These are phyloP conservation scores for Drosophila mojavensis DNA, from an alignment of 1,140 invertebrate genomes.

Conservation along the genomic window DNA sequence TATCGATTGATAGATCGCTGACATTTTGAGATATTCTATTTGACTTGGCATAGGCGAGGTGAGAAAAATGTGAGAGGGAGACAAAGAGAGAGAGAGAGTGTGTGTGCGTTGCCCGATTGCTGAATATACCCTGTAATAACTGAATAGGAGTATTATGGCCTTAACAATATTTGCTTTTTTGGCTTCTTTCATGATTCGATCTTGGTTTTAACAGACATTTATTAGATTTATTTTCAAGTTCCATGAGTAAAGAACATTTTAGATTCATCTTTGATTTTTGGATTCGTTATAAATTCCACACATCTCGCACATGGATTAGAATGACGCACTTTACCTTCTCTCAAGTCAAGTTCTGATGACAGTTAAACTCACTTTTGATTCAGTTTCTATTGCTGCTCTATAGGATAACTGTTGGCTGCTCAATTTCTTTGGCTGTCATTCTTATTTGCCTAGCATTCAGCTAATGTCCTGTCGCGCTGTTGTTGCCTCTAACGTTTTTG, in stretches of 20 bases:
- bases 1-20: conserved; percentile 13
- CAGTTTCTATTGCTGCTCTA: not conserved
- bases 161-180: too few relatives aligned
- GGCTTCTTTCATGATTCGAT: too few relatives aligned
- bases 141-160: not conserved
- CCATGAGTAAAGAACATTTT: too few relatives aligned
- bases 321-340: too few relatives aligned
- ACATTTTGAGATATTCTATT: conserved; percentile 1
- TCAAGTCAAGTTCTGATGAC: too few relatives aligned
- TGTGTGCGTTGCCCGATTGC: not conserved
- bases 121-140: not conserved
- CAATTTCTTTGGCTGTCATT: too few relatives aligned
- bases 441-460: conserved; percentile 49
- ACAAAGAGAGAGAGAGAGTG: not conserved
- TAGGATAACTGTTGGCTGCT: not conserved
- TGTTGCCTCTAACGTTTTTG: conserved; percentile 59
- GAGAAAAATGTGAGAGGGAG: not conserved
- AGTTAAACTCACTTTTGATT: not conserved
- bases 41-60: not conserved
- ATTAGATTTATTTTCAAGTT: too few relatives aligned
- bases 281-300: too few relatives aligned
- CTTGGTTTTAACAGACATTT: too few relatives aligned
- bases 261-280: too few relatives aligned
- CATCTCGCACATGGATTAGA: too few relatives aligned
- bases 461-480: conserved; percentile 32